Conservation (phyloP, 2,888 invertebrate genomes). For the Dicranocentrus wangi region DNA sequence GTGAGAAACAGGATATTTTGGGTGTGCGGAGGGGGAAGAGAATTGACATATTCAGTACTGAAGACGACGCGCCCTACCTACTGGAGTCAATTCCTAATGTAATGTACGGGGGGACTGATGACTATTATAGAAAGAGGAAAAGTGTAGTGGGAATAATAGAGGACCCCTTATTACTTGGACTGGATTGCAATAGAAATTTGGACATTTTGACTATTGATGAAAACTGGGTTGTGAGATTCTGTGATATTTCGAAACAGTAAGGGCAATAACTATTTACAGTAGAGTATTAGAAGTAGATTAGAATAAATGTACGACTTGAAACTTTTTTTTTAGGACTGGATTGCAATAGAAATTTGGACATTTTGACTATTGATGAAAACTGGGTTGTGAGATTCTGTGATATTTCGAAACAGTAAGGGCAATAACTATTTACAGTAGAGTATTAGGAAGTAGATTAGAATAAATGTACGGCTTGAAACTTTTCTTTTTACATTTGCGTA, state of each 20-base stretch:
- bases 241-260: conserved; percentile 60
- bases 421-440: too few relatives aligned
- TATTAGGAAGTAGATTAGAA: too few relatives aligned
- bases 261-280: too few relatives aligned
- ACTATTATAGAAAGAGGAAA: too few relatives aligned
- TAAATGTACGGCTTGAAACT: too few relatives aligned
- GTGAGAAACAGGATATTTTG: conserved; percentile 29
- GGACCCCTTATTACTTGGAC: conserved; percentile 56
- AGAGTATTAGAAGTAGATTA: too few relatives aligned
- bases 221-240: conserved; percentile 59
- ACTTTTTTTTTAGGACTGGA: conserved; percentile 63
- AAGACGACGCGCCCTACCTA: conserved; percentile 40
- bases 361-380: conserved; percentile 70
- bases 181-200: conserved; percentile 62
- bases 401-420: conserved; percentile 50
- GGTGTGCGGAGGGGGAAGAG: conserved; percentile 66
- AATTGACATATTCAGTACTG: conserved; percentile 65
- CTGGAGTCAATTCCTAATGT: conserved; percentile 63
- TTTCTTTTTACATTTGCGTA: conserved; percentile 25
- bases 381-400: conserved; percentile 55
- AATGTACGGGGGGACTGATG: too few relatives aligned
- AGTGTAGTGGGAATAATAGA: too few relatives aligned
- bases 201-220: conserved; percentile 69
- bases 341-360: conserved; percentile 61
- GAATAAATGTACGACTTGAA: too few relatives aligned